Evolutionary conservation across 2,888 invertebrate species (phyloP), one percentile per base, ranked within the genome.

Genomic region (Achlya flavicornis): DNA sequence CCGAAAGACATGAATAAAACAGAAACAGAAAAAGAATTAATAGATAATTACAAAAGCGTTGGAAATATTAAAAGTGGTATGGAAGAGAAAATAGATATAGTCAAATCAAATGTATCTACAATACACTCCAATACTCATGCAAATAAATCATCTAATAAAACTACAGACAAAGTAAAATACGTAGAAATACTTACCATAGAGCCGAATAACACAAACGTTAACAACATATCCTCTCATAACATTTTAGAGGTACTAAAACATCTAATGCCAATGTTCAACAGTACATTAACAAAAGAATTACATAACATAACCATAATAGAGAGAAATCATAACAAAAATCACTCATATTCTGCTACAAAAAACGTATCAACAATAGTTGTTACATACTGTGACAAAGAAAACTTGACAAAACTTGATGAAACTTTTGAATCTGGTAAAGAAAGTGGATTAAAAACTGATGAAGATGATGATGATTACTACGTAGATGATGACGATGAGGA

Each of bases 271-370:
- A 81, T 89, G 73, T 87, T 93, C n/a, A 93, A 93, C 62, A 86
- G 82, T 59, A 88, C 89, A 1, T 69, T 85, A n/a, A 85, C 84
- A 4, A 92, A 93, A 78, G 88, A 91, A 72, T 75, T 93, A 1
- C 93, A 92, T 60, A 93, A 93, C 59, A 88, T 93, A 38, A 93
- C 93, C 1, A 87, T 93, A 4, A 91, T 93, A 63, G 93, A 92
- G 74, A 88, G 84, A 66, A 90, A 90, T 70, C 84, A 84, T 14
- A 86, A 84, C n/a, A 89, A 86, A 58, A 91, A 92, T 63, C 87
- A 89, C 69, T 87, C 92, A 0, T 86, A 85, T 68, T 80, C 87
- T 0, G 86, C 87, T 32, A 89, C 87, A 0, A 92, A 90, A 69
- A 93, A 93, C 57, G 83, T 92, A 19, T 93, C 93, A 2, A 92